Evolutionary conservation across 2,888 invertebrate species (phyloP).

Genomic region (Cryptus viduatorius): DNA sequence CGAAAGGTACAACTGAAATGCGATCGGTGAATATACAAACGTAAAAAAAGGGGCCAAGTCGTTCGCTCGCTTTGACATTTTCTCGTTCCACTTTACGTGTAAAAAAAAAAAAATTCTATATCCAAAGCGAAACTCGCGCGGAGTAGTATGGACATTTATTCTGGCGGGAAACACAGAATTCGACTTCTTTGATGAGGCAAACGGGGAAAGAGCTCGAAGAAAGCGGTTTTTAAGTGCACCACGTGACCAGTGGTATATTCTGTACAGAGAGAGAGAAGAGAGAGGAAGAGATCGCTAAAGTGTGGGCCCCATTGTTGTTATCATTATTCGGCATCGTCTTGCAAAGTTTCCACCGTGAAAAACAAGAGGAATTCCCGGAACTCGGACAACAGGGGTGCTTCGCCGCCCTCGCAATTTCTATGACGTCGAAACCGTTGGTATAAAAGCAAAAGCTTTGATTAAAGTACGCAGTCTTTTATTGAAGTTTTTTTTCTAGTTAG

Average conservation of each 20-base stretch:
- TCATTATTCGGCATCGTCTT: slow-evolving; percentile 48
- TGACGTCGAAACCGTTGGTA: slow-evolving; percentile 14
- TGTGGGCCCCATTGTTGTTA: slow-evolving; percentile 36
- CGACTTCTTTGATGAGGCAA: slow-evolving; percentile 39
- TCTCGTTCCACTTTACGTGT: background rate
- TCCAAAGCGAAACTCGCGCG: background rate
- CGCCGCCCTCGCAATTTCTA: slow-evolving; percentile 1
- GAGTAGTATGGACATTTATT: background rate
- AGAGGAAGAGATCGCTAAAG: slow-evolving; percentile 15
- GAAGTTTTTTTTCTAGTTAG: background rate
- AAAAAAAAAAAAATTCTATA: background rate
- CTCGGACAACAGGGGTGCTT: slow-evolving; percentile 42
- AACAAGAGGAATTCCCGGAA: slow-evolving; percentile 34
- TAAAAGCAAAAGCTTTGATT: background rate
- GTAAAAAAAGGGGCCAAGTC: background rate
- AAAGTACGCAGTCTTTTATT: background rate
- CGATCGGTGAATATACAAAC: too few relatives aligned
- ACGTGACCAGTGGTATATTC: slow-evolving; percentile 33
- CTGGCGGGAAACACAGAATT: slow-evolving; percentile 27
- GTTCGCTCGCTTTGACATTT: background rate
- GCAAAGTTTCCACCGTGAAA: slow-evolving; percentile 18
- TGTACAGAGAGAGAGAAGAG: slow-evolving; percentile 5
- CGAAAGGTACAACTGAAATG: too few relatives aligned
- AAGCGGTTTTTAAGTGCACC: slow-evolving; percentile 45
- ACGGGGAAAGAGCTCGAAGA: slow-evolving; percentile 23